These are phyloP conservation scores for Acanthosepion pharaonis DNA, from an alignment of 2,888 invertebrate genomes.

Conservation along the genomic window DNA sequence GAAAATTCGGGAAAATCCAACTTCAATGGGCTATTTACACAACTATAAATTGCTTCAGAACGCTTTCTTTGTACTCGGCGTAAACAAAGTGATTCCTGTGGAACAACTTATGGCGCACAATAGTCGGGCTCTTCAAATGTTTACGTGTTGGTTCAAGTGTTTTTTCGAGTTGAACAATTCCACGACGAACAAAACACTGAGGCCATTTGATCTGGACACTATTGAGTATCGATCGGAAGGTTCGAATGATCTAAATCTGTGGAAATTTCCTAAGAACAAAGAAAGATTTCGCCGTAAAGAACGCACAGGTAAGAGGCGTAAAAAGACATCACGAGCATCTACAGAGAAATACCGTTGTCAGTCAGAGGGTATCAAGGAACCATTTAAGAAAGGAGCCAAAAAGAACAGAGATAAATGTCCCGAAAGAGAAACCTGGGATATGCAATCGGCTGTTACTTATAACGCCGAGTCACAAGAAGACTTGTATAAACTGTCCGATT, in stretches of 20 bases:
- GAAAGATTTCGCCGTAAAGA: not conserved
- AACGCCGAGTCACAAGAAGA: not conserved
- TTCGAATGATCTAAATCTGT: not conserved
- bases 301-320: not conserved
- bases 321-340: not conserved
- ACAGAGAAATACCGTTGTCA: not conserved
- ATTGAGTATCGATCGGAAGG: not conserved
- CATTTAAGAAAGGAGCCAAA: not conserved
- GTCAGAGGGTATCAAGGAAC: not conserved
- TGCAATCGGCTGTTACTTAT: not conserved
- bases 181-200: not conserved
- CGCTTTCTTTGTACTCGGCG: not conserved
- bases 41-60: slow-evolving; percentile 25
- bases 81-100: slow-evolving; percentile 23
- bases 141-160: slow-evolving; percentile 36
- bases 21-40: not conserved
- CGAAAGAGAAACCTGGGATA: not conserved
- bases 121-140: not conserved
- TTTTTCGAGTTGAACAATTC: slow-evolving; percentile 34
- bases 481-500: not conserved
- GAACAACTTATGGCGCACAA: slow-evolving; percentile 36
- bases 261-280: not conserved
- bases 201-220: not conserved
- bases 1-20: not conserved
- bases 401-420: not conserved